A percentile compares a stretch with the other conserved stretches of the same genome.
Evolutionary conservation across 2,113 vertebrate genomes (phyloP).

Genomic region (Catagonus wagneri): DNA sequence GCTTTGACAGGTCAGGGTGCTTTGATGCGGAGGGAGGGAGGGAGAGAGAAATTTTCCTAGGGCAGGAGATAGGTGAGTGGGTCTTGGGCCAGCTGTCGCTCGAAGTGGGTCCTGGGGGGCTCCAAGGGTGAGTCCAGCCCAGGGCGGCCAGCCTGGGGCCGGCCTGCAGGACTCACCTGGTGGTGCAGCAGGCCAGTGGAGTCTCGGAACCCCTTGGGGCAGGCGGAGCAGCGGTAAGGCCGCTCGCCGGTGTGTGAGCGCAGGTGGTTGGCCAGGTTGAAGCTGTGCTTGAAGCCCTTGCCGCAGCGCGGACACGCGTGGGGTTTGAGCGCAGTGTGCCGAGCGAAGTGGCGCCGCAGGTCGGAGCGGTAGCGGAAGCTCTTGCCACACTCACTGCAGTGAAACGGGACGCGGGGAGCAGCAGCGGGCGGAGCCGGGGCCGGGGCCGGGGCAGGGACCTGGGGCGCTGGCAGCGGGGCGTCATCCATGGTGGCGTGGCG

Average conservation of each 20-base stretch:
- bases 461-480: slow-evolving; percentile 27
- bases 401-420: slow-evolving; percentile 79
- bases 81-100: not conserved
- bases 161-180: slow-evolving; percentile 77
- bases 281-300: slow-evolving; percentile 87
- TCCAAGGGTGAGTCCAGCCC: not conserved
- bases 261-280: slow-evolving; percentile 86
- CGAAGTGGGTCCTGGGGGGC: not conserved
- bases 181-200: slow-evolving; percentile 85
- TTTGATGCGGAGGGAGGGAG: not conserved
- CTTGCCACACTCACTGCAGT: slow-evolving; percentile 86
- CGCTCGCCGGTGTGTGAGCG: slow-evolving; percentile 85
- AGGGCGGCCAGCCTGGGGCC: not conserved
- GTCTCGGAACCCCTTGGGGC: slow-evolving; percentile 86
- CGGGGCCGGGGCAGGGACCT: fast-evolving
- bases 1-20: not conserved
- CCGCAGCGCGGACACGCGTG: slow-evolving; percentile 84
- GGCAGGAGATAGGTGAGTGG: not conserved
- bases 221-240: slow-evolving; percentile 85
- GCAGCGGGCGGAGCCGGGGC: not conserved
- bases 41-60: not conserved
- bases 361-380: slow-evolving; percentile 85
- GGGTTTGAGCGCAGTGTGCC: slow-evolving; percentile 85
- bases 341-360: slow-evolving; percentile 84
- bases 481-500: slow-evolving; percentile 71